These are phyloP conservation scores for Tauraco hartlaubi DNA, from an alignment of 2,797 vertebrate genomes.

Conservation along the genomic window DNA sequence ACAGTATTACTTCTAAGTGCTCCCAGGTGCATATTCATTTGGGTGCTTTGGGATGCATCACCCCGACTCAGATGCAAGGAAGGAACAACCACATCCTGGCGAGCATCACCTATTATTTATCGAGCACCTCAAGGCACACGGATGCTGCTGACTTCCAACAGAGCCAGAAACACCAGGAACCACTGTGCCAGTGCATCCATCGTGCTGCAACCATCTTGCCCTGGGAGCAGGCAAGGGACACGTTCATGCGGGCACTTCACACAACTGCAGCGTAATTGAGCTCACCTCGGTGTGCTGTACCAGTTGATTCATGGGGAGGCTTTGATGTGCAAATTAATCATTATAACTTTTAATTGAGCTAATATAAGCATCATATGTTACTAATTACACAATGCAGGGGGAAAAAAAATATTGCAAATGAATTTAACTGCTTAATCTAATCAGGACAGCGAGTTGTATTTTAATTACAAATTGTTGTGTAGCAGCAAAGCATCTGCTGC, in stretches of 20 bases:
- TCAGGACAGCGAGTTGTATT: conserved; percentile 56
- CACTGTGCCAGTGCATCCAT: accelerated
- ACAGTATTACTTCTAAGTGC: neutral
- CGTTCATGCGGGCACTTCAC: accelerated
- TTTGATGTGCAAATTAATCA: conserved; percentile 68
- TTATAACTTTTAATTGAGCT: conserved; percentile 66
- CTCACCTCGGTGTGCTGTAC: neutral
- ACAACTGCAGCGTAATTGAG: neutral
- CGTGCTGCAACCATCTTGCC: accelerated
- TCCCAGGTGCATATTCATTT: accelerated
- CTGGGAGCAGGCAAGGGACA: neutral
- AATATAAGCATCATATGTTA: conserved; percentile 59
- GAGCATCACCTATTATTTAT: accelerated
- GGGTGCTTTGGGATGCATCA: neutral
- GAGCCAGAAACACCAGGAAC: neutral
- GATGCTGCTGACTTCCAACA: neutral
- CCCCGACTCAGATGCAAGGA: accelerated
- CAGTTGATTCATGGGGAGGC: conserved; percentile 32
- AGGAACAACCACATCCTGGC: neutral
- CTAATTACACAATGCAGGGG: conserved; percentile 65
- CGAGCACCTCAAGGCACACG: accelerated
- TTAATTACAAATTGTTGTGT: conserved; percentile 60
- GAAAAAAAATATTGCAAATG: conserved; percentile 32
- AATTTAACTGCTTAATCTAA: conserved; percentile 65
- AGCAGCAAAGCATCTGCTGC: conserved; percentile 37